Percentiles rank a stretch among this genome's conserved stretches.
Evolutionary conservation across 2,797 vertebrate genomes (phyloP).

Genomic region (Antennarius maculatus): DNA sequence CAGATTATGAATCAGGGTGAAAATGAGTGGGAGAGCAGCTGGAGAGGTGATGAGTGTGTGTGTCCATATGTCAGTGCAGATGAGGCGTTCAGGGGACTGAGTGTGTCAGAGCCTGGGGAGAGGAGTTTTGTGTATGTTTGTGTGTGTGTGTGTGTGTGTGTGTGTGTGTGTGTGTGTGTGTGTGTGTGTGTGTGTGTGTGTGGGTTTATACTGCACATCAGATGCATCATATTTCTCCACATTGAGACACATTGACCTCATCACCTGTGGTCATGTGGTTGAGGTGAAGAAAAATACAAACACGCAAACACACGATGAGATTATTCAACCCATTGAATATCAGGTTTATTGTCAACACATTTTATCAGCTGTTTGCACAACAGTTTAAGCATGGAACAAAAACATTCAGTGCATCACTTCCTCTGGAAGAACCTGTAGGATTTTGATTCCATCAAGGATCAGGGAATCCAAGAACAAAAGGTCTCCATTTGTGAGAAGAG

Average conservation of each 20-base stretch:
- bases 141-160: slow-evolving; percentile 13
- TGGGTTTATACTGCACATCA: slow-evolving; percentile 13
- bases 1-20: slow-evolving; percentile 34
- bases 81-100: slow-evolving; percentile 25
- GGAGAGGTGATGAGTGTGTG: slow-evolving; percentile 22
- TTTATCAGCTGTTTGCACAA: too few species aligned
- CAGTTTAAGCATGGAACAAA: too few species aligned
- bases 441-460: too few species aligned
- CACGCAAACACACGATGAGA: too few species aligned
- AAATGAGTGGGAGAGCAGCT: slow-evolving; percentile 34
- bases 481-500: too few species aligned
- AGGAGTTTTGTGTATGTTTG: slow-evolving; percentile 5
- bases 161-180: slow-evolving; percentile 15
- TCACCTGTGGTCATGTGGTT: not conserved
- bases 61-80: slow-evolving; percentile 47
- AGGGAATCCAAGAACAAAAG: too few species aligned
- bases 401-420: too few species aligned
- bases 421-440: too few species aligned
- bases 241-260: not conserved
- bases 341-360: too few species aligned
- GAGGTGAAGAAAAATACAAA: too few species aligned
- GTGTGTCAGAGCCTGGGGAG: slow-evolving; percentile 18
- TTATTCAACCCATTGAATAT: too few species aligned
- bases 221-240: not conserved
- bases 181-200: slow-evolving; percentile 14